phyloP scores from a whole-genome alignment of 2,797 vertebrate genomes.

The Furcifer pardalis region DNA sequence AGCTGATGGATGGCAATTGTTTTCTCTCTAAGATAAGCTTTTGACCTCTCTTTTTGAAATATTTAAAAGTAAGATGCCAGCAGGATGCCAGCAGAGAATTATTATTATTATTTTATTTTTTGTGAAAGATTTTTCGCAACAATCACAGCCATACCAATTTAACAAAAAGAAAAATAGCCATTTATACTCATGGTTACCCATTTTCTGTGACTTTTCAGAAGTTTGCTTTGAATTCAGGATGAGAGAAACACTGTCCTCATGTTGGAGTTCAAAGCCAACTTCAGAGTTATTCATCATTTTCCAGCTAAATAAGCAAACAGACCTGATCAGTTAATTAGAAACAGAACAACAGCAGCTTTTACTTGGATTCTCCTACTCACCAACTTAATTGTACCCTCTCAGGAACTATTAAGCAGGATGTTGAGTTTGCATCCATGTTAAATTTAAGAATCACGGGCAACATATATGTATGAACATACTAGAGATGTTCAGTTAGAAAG shows the following conservation, averaged over 20 bases:
- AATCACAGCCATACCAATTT: background rate
- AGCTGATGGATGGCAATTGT: background rate
- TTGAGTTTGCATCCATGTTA: background rate
- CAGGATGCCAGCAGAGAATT: background rate
- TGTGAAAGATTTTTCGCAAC: background rate
- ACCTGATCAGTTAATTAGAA: background rate
- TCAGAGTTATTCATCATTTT: background rate
- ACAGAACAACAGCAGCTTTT: background rate
- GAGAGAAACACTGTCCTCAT: background rate
- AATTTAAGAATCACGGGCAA: background rate
- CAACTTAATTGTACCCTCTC: background rate
- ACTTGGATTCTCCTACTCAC: background rate
- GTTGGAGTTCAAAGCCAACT: background rate
- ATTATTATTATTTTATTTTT: background rate
- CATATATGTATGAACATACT: no score
- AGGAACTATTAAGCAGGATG: background rate
- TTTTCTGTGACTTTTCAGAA: background rate
- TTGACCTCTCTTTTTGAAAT: conserved; percentile 13
- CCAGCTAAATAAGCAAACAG: background rate
- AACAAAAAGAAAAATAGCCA: background rate
- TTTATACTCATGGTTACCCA: background rate
- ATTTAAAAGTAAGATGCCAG: background rate
- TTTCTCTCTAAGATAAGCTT: background rate
- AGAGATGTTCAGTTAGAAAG: no score
- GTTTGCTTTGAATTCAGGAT: background rate